Evolutionary conservation across 2,888 invertebrate genomes (phyloP).

Genomic region (Aleiodes testaceus): DNA sequence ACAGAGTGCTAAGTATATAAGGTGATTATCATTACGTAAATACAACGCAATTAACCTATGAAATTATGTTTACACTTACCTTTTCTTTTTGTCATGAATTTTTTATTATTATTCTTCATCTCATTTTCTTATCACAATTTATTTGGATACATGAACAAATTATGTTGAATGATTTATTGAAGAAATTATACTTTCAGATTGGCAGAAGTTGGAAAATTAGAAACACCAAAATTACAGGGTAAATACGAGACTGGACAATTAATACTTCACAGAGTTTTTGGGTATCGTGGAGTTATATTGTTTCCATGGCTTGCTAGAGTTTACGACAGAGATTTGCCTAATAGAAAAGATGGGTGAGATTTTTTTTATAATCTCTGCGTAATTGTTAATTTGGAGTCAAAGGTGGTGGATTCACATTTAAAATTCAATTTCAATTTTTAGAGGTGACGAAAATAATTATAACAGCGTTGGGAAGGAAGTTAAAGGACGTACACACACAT

Average conservation of each 20-base stretch:
- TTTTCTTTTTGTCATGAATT: background rate
- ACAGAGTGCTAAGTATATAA: slow-evolving; percentile 64
- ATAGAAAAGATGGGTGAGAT: slow-evolving; percentile 76
- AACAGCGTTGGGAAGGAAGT: slow-evolving; percentile 85
- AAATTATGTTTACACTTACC: slow-evolving; percentile 17
- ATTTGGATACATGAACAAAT: background rate
- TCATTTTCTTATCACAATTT: background rate
- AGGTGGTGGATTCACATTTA: too few relatives aligned
- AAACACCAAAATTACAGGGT: slow-evolving; percentile 87
- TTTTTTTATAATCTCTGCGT: slow-evolving; percentile 48
- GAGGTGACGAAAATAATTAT: slow-evolving; percentile 65
- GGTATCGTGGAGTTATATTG: slow-evolving; percentile 96
- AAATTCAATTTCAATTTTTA: slow-evolving; percentile 48
- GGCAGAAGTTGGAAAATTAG: slow-evolving; percentile 94
- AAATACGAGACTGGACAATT: slow-evolving; percentile 97
- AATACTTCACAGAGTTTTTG: slow-evolving; percentile 96
- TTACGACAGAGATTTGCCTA: slow-evolving; percentile 91
- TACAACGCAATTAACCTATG: slow-evolving; percentile 51
- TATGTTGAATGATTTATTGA: background rate
- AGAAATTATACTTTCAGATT: slow-evolving; percentile 77
- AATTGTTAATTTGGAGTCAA: too few relatives aligned
- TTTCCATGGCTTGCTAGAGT: slow-evolving; percentile 98
- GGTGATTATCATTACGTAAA: slow-evolving; percentile 62
- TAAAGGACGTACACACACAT: slow-evolving; percentile 92
- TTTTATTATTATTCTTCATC: too few relatives aligned